These are phyloP conservation scores for Capromys pilorides DNA, from an alignment of 2,797 vertebrate genomes.

Conservation along the genomic window DNA sequence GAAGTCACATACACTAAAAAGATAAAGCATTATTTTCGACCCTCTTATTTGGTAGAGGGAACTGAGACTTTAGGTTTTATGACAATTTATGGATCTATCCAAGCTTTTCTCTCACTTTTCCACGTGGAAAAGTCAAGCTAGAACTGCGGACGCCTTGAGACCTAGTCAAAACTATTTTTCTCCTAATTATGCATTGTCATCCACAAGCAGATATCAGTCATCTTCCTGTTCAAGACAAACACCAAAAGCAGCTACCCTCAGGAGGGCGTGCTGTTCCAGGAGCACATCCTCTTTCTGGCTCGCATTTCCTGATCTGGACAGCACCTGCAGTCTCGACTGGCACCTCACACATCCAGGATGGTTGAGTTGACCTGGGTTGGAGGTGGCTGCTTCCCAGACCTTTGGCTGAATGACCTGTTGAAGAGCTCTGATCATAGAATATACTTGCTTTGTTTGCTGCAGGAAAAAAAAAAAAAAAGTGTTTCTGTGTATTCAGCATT, in stretches of 20 bases:
- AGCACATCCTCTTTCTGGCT: constrained; percentile 44
- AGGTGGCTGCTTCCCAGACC: constrained; percentile 6
- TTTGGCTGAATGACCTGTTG: constrained; percentile 39
- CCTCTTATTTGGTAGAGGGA: neutral
- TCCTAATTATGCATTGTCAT: constrained; percentile 71
- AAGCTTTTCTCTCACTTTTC: neutral
- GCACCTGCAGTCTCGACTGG: constrained; percentile 3
- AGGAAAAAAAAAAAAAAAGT: constrained; percentile 46
- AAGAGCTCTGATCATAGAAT: constrained; percentile 58
- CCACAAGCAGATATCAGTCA: constrained; percentile 66
- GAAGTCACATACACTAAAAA: constrained; percentile 47
- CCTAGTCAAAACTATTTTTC: neutral
- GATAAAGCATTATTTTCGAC: neutral
- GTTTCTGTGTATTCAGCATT: constrained; percentile 28
- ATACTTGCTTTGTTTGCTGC: constrained; percentile 33
- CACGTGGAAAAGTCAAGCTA: neutral
- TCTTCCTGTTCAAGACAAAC: constrained; percentile 73
- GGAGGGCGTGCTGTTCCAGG: neutral
- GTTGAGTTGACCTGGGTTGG: constrained; percentile 35
- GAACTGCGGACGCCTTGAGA: neutral
- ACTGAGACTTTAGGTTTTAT: neutral
- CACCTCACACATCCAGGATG: neutral
- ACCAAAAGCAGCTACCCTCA: neutral
- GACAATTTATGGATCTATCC: neutral
- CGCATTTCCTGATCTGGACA: constrained; percentile 63